Base-by-base conservation (phyloP, 64 coral and sea anemone species). In the Dendronephthya gigantea region DNA sequence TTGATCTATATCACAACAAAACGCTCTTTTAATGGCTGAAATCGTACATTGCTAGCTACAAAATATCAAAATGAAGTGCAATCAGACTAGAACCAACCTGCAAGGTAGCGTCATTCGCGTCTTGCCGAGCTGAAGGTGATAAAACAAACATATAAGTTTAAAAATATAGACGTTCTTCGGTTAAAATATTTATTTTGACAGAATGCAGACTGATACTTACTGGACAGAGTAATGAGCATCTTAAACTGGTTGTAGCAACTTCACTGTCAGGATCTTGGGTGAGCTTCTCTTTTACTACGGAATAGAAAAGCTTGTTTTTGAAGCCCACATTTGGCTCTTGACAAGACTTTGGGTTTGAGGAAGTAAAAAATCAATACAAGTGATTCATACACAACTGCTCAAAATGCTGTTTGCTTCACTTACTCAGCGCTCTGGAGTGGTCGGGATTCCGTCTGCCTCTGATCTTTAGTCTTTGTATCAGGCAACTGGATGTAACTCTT, bases 261-360 rank as follows among this genome's bases (percentile, higher is more conserved):
- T 98, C 95, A 85, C 95, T 98, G 33, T 98, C 95, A 75, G 91
- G 95, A 50, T 98, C 95, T 82, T 98, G 95, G 9, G 95, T 89
- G 13, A 98, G 82, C 50, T 98, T 98, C 59, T 98, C 95, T 36
- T 98, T 98, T 62, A 98, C 95, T 97, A 49, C 10, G 82, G 75
- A 69, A 37, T 15, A 76, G 35, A 40, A 84, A 75, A 87, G 15
- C 37, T 40, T 40, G 83, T 40, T 35, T 37, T 84, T 40, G 48
- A 35, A 70, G 34, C 19, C 37, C 38, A 75, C 51, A 1, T 19
- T 37, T 16, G 9, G 34, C 37, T 1, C 16, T 85, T 32, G 0
- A 14, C 14, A n/a, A n/a, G n/a, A n/a, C n/a, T n/a, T n/a, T n/a
- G 29, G 14, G 19, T 66, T n/a, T 66, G 68, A 15, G 34, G 12